Evolutionary conservation across 1,140 invertebrate species (phyloP).

Genomic region (Phocides pigmalion): DNA sequence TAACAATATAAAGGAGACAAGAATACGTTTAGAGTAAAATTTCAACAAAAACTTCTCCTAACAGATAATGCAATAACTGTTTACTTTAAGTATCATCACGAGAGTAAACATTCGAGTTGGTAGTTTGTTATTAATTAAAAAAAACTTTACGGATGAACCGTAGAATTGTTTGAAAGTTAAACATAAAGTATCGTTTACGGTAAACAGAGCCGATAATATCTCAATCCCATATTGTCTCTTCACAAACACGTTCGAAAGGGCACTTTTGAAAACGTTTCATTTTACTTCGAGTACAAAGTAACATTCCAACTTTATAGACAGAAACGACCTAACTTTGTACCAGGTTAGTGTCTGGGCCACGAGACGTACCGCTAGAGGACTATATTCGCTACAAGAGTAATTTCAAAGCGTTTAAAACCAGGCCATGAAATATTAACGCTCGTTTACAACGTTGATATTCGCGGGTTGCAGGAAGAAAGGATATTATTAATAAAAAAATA

Average conservation of each 20-base stretch:
- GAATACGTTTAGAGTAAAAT: neutral
- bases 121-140: conserved; percentile 9
- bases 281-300: conserved; percentile 6
- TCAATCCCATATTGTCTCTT: conserved; percentile 27
- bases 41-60: conserved; percentile 15
- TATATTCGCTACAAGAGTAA: too few species aligned
- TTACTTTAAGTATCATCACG: conserved; percentile 10
- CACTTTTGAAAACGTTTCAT: conserved; percentile 2
- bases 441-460: too few species aligned
- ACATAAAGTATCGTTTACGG: conserved; percentile 10
- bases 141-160: neutral
- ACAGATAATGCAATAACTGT: conserved; percentile 16
- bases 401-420: too few species aligned
- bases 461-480: too few species aligned
- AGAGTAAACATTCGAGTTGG: conserved; percentile 17
- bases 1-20: conserved; percentile 5
- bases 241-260: conserved; percentile 3
- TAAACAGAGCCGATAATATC: conserved; percentile 28
- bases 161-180: conserved; percentile 4
- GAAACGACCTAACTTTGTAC: conserved; percentile 2
- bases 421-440: too few species aligned
- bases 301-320: neutral
- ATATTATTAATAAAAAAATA: too few species aligned
- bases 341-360: too few species aligned
- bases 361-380: too few species aligned